These are phyloP conservation scores for Crotalus helleri DNA, from an alignment of 2,113 vertebrate genomes.

Conservation along the genomic window DNA sequence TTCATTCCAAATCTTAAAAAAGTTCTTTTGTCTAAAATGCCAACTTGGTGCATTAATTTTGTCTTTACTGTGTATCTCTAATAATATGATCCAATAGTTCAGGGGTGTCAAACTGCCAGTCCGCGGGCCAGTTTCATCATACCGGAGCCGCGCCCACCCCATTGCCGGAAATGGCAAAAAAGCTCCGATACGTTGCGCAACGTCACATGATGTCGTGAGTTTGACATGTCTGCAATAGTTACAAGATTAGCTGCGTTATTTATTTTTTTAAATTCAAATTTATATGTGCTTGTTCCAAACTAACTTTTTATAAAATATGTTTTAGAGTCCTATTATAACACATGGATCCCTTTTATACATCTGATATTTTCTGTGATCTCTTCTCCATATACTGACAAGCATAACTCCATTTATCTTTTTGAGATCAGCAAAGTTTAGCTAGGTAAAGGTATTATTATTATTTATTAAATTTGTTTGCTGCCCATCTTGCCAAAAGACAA, in stretches of 20 bases:
- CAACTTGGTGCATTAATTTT: background rate
- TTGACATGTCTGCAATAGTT: background rate
- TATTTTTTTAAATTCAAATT: background rate
- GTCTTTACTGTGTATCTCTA: background rate
- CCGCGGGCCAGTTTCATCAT: too few species aligned
- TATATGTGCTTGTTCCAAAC: background rate
- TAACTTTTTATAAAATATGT: background rate
- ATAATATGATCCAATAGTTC: background rate
- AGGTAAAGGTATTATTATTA: background rate
- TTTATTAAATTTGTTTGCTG: background rate
- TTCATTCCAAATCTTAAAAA: background rate
- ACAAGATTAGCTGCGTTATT: background rate
- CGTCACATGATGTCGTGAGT: too few species aligned
- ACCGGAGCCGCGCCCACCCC: too few species aligned
- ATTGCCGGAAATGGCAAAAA: too few species aligned
- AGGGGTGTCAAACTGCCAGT: too few species aligned
- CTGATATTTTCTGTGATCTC: background rate
- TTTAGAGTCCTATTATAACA: background rate
- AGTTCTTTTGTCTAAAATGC: background rate
- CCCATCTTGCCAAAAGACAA: background rate
- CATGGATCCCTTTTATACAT: background rate
- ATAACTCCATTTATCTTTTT: background rate
- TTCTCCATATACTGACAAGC: background rate
- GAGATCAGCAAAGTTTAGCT: background rate
- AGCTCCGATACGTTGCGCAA: too few species aligned